Percentiles rank a stretch among this genome's conserved stretches.
Conservation (phyloP, 1,140 invertebrate species). For the Diuraphis noxia region DNA sequence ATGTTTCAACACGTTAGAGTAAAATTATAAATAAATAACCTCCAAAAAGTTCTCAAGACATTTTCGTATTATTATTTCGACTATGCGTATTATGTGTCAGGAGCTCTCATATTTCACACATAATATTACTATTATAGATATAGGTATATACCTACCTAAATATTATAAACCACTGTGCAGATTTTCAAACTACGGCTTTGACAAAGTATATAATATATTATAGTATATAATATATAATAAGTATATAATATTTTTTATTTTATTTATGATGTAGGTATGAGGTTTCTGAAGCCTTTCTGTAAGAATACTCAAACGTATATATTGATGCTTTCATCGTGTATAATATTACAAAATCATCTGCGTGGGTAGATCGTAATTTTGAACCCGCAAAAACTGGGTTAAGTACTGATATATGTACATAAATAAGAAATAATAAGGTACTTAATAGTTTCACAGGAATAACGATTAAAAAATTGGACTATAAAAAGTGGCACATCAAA, state of each 20-base stretch:
- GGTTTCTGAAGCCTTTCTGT: conserved; percentile 1
- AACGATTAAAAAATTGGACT: background rate
- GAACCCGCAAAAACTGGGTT: background rate
- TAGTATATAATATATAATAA: too few species aligned
- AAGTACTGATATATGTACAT: background rate
- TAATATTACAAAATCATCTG: background rate
- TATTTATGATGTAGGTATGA: background rate
- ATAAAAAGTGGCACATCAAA: conserved; percentile 22
- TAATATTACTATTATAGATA: background rate
- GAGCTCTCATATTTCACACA: background rate
- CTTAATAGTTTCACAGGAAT: background rate
- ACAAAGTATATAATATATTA: too few species aligned
- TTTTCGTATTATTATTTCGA: too few species aligned
- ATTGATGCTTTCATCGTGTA: background rate
- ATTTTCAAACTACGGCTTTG: background rate
- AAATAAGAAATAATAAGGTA: background rate
- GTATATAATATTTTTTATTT: background rate
- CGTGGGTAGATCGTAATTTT: background rate
- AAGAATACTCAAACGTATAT: background rate
- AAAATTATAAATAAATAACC: background rate
- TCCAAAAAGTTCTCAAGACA: background rate
- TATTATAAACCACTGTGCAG: background rate
- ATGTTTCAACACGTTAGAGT: too few species aligned
- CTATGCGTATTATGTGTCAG: background rate
- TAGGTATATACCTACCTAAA: too few species aligned